Base-by-base conservation (phyloP, 2,888 invertebrate species). In the Hypercompe scribonia region DNA sequence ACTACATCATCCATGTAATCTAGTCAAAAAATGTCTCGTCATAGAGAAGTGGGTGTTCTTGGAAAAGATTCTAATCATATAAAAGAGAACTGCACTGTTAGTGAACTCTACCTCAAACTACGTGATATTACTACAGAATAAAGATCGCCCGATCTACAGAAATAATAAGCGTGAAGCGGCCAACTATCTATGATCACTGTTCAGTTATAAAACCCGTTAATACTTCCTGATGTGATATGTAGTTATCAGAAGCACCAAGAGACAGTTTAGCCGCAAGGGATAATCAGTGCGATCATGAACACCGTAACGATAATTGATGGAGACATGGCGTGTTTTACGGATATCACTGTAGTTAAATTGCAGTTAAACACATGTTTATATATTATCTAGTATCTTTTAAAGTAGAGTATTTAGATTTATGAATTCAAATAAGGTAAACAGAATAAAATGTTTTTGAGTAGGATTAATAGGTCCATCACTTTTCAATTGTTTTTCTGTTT, bases 191-290 rank as follows among this genome's bases (percentile, higher is more conserved):
- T 77, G 69, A 79, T 79, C 76, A 36, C 54, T 65, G 70, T 77
- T 64, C 75, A 74, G 80, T 82, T 80, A 77, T 50, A 80, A 82
- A 80, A 80, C 84, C 65, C 68, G 81, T 82, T 77, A 70, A 67
- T 66, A 63, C 68, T 72, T 66, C 64, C 73, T 74, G 36, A 71
- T 73, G 68, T 70, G 66, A 58, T 65, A 18, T 74, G 58, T 72
- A 73, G 50, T 76, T 78, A 82, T 67, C 36, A 33, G 46, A 46
- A 36, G 28, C 13, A 36, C 63, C n/a, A 64, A 72, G 46, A 64
- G 13, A 58, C 42, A 8, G 46, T 68, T 71, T 61, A 34, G 58
- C 67, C 67, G 63, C 31, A 31, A 34, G 67, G 67, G 34, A 63
- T 68, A 63, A 68, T 72, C 67, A 68, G 63, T 36, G 28, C 50